Evolutionary conservation across 2,113 vertebrate species (phyloP), one percentile per base, ranked within the genome.

Genomic region (Leptosomus discolor): DNA sequence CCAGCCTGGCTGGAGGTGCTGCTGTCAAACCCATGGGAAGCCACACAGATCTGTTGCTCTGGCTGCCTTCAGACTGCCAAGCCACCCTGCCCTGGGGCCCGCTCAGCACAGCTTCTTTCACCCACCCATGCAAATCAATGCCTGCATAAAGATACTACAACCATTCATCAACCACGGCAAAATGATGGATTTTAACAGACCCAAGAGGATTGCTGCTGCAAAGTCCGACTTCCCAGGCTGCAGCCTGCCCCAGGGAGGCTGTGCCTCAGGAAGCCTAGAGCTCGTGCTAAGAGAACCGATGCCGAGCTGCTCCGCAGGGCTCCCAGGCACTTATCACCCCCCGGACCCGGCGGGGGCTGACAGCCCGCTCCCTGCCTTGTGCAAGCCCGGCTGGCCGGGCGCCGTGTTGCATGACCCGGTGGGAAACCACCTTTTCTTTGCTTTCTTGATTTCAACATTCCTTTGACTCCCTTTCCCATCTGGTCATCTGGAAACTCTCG

Each of bases 331-430:
- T 34, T 12, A 15, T 15, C 54, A 45, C 14, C 22, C 21, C 27
- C 36, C 24, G 30, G 54, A 4, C 29, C 39, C 43, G 29, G 21
- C 1, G 3, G n/a, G 53, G 34, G 10, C 46, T 34, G 63, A 37
- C 54, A 57, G 24, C 21, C 6, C 15, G 27, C 22, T 58, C 54
- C 54, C 85, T 30, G 56, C 36, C 61, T 27, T 36, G 8, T 12
- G 68, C 82, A 29, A 32, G 75, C 48, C 81, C 51, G 16, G 45
- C 73, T 36, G 46, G 21, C 18, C 4, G 3, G 41, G 53, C 17
- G 13, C 11, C 12, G 0, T 27, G 43, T 29, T 29, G 51, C 23
- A 17, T 0, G 21, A 50, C 41, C n/a, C 53, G 12, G 32, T 1
- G 56, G 92, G 60, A 84, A 56, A 39, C 21, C 27, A 1, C 21